Conservation (phyloP, 2,113 vertebrate species). For the Larimichthys crocea region DNA sequence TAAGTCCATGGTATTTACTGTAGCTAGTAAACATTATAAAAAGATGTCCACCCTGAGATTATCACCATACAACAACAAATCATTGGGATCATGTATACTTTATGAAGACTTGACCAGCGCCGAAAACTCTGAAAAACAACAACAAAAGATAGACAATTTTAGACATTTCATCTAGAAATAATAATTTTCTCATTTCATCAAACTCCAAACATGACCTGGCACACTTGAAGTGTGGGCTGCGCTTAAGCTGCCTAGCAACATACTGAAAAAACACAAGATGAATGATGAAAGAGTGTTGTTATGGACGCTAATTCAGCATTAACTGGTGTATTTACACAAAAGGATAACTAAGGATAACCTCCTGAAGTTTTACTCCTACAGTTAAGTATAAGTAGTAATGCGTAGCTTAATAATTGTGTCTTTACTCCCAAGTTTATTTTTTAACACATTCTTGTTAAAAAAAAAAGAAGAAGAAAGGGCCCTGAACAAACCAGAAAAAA, state of each 20-base stretch:
- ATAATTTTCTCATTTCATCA: not conserved
- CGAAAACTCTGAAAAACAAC: constrained; percentile 76
- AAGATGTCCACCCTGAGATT: constrained; percentile 27
- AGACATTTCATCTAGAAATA: not conserved
- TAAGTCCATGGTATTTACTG: constrained; percentile 18
- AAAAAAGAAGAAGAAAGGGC: not conserved
- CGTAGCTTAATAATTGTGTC: not conserved
- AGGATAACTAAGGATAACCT: not conserved
- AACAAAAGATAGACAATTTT: not conserved
- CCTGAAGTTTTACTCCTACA: not conserved
- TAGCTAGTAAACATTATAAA: constrained; percentile 13
- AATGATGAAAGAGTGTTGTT: not conserved
- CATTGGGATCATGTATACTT: constrained; percentile 1
- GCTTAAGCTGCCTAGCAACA: constrained; percentile 17
- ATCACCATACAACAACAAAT: constrained; percentile 7
- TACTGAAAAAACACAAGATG: not conserved
- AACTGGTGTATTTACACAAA: not conserved
- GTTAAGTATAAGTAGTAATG: not conserved
- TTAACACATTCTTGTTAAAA: not conserved
- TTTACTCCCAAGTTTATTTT: not conserved
- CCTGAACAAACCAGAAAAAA: not conserved
- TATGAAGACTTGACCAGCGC: constrained; percentile 77
- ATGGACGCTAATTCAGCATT: not conserved
- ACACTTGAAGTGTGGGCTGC: constrained; percentile 16
- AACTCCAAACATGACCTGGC: not conserved